Conservation (phyloP, 1,140 invertebrate species). For the Platyscapa corneri region DNA sequence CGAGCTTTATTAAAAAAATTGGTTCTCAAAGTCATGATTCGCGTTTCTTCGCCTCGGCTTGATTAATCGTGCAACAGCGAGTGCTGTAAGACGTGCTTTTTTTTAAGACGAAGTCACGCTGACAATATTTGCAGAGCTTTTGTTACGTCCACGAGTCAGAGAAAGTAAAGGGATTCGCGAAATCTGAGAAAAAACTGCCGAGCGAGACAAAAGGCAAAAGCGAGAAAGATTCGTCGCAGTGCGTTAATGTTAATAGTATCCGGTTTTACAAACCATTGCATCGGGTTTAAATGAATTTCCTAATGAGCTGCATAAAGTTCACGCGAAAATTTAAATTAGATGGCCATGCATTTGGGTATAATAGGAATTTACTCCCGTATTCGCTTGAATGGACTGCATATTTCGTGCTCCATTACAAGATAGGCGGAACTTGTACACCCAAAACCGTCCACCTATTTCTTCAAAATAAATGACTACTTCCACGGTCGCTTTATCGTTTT, state of each 20-base stretch:
- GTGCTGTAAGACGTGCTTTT: neutral
- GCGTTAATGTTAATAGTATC: conserved; percentile 53
- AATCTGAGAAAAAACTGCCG: neutral
- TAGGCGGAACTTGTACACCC: conserved; percentile 30
- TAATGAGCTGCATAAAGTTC: conserved; percentile 54
- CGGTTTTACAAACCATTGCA: conserved; percentile 41
- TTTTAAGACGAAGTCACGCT: neutral
- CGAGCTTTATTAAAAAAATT: conserved; percentile 45
- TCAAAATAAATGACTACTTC: conserved; percentile 32
- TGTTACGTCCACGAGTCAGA: neutral
- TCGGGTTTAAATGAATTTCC: conserved; percentile 56
- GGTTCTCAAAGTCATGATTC: neutral
- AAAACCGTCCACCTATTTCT: conserved; percentile 39
- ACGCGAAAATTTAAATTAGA: conserved; percentile 53
- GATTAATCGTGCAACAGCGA: neutral
- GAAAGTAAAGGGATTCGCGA: neutral
- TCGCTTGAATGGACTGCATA: conserved; percentile 42
- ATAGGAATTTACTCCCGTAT: conserved; percentile 39
- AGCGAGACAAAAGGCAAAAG: neutral
- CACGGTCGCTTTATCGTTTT: neutral
- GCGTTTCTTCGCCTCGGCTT: neutral
- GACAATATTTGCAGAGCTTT: neutral
- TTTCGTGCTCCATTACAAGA: conserved; percentile 47
- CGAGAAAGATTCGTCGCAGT: neutral
- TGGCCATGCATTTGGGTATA: conserved; percentile 18